These are phyloP conservation scores for Orthonevra nobilis DNA, from an alignment of 2,888 invertebrate species.

Conservation along the genomic window DNA sequence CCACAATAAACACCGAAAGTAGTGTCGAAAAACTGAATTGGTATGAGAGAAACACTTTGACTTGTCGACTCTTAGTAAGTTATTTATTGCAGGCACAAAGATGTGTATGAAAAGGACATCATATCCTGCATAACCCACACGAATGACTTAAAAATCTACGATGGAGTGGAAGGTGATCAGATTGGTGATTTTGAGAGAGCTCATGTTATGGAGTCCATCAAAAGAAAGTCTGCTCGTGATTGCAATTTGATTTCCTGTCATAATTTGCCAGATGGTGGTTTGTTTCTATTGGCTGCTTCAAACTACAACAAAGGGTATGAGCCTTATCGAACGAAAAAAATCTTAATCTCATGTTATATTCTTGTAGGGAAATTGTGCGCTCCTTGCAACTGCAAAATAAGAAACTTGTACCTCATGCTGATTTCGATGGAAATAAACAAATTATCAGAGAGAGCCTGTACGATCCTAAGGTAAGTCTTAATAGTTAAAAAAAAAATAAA, in stretches of 20 bases:
- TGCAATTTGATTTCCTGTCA: constrained; percentile 85
- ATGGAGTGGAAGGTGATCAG: constrained; percentile 83
- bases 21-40: constrained; percentile 86
- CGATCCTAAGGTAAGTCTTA: constrained; percentile 83
- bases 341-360: constrained; percentile 1
- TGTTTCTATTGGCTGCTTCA: constrained; percentile 85
- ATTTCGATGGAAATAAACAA: constrained; percentile 85
- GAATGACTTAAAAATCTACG: constrained; percentile 86
- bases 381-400: constrained; percentile 81
- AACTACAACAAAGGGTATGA: constrained; percentile 83
- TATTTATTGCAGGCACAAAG: constrained; percentile 74
- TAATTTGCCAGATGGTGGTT: constrained; percentile 79
- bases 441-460: constrained; percentile 86
- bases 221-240: constrained; percentile 82
- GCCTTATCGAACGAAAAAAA: too few species aligned
- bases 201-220: constrained; percentile 82
- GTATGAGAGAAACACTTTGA: too few species aligned
- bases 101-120: constrained; percentile 79
- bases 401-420: constrained; percentile 81
- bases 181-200: constrained; percentile 82
- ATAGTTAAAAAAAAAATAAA: too few species aligned
- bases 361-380: constrained; percentile 80
- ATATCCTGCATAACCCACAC: constrained; percentile 87
- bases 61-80: neutral
- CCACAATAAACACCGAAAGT: constrained; percentile 89